A percentile compares a stretch with the other conserved stretches of the same genome.
Conservation (phyloP, 1,140 invertebrate species). For the Diplogasteroides magnus region DNA sequence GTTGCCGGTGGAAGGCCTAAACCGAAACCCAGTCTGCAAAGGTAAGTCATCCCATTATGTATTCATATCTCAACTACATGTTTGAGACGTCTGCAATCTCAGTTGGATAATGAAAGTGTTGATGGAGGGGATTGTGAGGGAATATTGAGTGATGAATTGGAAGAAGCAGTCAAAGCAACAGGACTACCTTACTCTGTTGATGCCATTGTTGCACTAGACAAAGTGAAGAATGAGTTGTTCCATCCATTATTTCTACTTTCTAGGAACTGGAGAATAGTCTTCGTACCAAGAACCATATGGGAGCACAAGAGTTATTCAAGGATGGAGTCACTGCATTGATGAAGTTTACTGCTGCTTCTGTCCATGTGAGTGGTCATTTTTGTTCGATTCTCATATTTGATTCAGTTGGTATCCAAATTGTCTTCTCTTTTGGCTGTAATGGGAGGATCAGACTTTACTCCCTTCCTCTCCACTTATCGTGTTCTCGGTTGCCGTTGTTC, state of each 20-base stretch:
- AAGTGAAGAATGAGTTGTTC: background rate
- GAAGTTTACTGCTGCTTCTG: constrained; percentile 12
- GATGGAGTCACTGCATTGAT: constrained; percentile 1
- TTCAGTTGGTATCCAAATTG: constrained; percentile 17
- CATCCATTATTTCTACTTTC: background rate
- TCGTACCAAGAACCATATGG: background rate
- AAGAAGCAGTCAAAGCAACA: constrained; percentile 7
- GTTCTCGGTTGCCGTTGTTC: background rate
- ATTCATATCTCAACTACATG: no score
- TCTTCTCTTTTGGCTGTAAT: background rate
- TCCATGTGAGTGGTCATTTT: constrained; percentile 8
- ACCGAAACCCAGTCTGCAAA: background rate
- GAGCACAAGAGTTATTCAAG: constrained; percentile 5
- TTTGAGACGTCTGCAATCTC: background rate
- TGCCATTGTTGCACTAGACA: background rate
- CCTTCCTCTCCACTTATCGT: constrained; percentile 3
- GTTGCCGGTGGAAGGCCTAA: constrained; percentile 16
- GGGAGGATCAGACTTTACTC: constrained; percentile 17
- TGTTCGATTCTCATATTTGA: background rate
- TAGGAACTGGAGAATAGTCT: constrained; percentile 8
- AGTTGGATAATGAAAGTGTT: constrained; percentile 2
- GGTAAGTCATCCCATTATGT: background rate
- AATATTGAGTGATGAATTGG: constrained; percentile 7
- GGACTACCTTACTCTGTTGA: constrained; percentile 4
- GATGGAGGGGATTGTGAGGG: constrained; percentile 4